These are phyloP conservation scores for Equus quagga DNA, from an alignment of 2,113 vertebrate species.

Conservation along the genomic window DNA sequence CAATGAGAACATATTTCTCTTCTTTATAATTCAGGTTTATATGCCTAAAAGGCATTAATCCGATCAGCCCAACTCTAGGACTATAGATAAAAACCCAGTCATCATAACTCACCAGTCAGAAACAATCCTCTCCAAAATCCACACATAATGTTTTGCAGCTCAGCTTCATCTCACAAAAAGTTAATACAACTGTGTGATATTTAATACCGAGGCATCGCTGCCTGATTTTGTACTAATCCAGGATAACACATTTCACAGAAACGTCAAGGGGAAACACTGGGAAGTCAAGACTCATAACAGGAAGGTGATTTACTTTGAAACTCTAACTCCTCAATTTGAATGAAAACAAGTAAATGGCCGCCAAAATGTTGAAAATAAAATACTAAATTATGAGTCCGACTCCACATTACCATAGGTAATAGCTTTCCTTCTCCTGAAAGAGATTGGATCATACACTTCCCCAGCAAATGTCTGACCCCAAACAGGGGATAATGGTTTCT, in stretches of 20 bases:
- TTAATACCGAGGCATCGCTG: slow-evolving; percentile 77
- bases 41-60: slow-evolving; percentile 82
- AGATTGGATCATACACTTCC: background rate
- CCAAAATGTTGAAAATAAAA: slow-evolving; percentile 77
- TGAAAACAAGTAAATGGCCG: slow-evolving; percentile 78
- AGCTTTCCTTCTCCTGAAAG: slow-evolving; percentile 16
- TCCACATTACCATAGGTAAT: slow-evolving; percentile 54
- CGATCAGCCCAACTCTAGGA: slow-evolving; percentile 62
- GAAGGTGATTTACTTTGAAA: slow-evolving; percentile 84
- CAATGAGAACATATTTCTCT: slow-evolving; percentile 73
- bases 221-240: slow-evolving; percentile 81
- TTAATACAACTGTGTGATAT: slow-evolving; percentile 82
- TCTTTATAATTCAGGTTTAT: slow-evolving; percentile 74
- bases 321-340: slow-evolving; percentile 79
- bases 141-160: slow-evolving; percentile 75
- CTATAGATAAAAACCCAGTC: slow-evolving; percentile 76
- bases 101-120: slow-evolving; percentile 79
- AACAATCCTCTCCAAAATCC: slow-evolving; percentile 81
- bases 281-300: slow-evolving; percentile 58
- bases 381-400: slow-evolving; percentile 67
- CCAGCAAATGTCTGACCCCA: background rate
- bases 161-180: slow-evolving; percentile 76
- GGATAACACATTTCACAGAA: slow-evolving; percentile 82
- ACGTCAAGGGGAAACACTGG: slow-evolving; percentile 82
- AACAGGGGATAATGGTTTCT: background rate